A percentile compares a stretch with the other conserved stretches of the same genome.
Evolutionary conservation across 1,140 invertebrate species (phyloP).

Genomic region (Zaprionus tsacasi): DNA sequence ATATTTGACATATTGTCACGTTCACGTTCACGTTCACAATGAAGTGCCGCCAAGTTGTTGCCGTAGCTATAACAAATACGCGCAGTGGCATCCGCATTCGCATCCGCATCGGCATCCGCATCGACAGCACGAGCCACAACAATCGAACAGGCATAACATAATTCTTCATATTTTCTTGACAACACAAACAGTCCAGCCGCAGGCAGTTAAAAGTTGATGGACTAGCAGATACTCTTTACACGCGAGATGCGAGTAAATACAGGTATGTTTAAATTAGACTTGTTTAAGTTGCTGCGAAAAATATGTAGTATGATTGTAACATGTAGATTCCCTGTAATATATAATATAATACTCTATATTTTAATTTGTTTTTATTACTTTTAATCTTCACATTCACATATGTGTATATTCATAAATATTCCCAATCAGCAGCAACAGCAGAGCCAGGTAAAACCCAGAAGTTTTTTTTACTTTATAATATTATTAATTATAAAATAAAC

Average conservation of each 20-base stretch:
- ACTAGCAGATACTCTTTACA: background rate
- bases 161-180: conserved; percentile 3
- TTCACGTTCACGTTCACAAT: conserved; percentile 35
- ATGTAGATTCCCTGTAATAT: background rate
- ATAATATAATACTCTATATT: background rate
- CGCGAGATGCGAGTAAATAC: too few species aligned
- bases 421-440: too few species aligned
- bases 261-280: too few species aligned
- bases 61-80: background rate
- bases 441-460: too few species aligned
- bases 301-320: too few species aligned
- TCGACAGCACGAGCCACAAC: conserved; percentile 2
- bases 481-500: too few species aligned
- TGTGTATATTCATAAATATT: too few species aligned
- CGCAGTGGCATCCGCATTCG: conserved; percentile 6
- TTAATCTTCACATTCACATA: too few species aligned
- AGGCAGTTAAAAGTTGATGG: background rate
- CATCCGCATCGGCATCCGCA: background rate
- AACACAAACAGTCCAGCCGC: background rate
- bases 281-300: too few species aligned
- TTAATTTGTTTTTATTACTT: too few species aligned
- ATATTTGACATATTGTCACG: conserved; percentile 52
- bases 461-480: too few species aligned
- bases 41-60: conserved; percentile 33
- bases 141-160: conserved; percentile 3